Percentiles rank a stretch among this genome's conserved stretches.
Conservation (phyloP, 1,140 invertebrate genomes). For the Rhopalosiphum padi region DNA sequence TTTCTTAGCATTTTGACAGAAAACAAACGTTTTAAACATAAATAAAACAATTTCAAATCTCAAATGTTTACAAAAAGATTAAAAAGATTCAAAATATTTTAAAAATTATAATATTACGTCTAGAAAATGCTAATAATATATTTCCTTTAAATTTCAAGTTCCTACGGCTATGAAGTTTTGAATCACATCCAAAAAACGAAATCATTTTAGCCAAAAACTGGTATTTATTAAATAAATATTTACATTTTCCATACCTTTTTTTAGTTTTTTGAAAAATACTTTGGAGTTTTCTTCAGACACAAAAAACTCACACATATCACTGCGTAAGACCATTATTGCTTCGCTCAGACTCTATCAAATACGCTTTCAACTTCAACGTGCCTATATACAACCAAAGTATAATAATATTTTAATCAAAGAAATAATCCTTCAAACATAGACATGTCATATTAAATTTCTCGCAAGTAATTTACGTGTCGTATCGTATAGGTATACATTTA, state of each 20-base stretch:
- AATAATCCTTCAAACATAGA: background rate
- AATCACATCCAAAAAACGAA: background rate
- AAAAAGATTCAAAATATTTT: too few species aligned
- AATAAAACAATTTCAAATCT: too few species aligned
- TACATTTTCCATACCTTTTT: too few species aligned
- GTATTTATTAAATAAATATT: too few species aligned
- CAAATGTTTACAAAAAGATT: too few species aligned
- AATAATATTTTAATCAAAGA: background rate
- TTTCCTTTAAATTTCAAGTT: background rate
- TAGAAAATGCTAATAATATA: background rate
- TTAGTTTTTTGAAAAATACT: too few species aligned
- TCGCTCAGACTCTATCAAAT: background rate
- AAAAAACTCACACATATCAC: background rate
- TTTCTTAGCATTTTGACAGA: too few species aligned
- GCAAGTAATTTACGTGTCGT: background rate
- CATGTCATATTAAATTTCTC: background rate
- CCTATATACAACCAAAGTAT: background rate
- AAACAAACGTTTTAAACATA: too few species aligned
- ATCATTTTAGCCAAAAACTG: too few species aligned
- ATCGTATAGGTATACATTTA: background rate
- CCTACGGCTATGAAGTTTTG: background rate
- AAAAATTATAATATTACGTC: too few species aligned
- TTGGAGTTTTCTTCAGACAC: too few species aligned
- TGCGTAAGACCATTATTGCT: too few species aligned
- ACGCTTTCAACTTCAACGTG: background rate